Percentiles rank a stretch among this genome's conserved stretches.
phyloP scores from a whole-genome alignment of 53 echinoderm and acorn worm genomes.

The Crossaster papposus region DNA sequence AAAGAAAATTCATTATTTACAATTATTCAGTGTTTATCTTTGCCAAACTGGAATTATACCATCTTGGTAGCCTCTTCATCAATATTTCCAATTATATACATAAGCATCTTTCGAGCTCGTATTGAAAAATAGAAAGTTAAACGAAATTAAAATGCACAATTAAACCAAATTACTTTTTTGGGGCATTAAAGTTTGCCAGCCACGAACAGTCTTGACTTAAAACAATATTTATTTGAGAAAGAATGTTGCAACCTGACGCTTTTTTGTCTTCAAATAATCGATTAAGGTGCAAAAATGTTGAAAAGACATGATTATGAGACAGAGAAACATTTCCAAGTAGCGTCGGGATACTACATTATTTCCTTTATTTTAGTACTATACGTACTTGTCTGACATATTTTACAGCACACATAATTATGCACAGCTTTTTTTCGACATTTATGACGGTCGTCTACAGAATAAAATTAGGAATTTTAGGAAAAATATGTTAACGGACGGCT shows the following conservation, averaged over 20 bases:
- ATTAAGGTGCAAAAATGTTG: too few relatives aligned
- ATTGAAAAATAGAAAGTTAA: background rate
- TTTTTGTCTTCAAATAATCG: too few relatives aligned
- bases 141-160: background rate
- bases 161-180: background rate
- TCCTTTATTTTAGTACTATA: background rate
- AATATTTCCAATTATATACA: background rate
- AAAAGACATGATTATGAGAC: too few relatives aligned
- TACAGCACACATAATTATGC: background rate
- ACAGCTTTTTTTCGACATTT: background rate
- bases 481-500: background rate
- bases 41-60: background rate
- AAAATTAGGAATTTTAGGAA: background rate
- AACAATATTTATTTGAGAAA: too few relatives aligned
- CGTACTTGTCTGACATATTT: background rate
- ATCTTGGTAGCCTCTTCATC: constrained; percentile 24
- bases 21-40: background rate
- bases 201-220: background rate
- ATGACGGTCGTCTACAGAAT: background rate
- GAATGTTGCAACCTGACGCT: too few relatives aligned
- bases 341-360: too few relatives aligned
- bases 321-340: too few relatives aligned
- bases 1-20: background rate
- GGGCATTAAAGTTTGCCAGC: background rate
- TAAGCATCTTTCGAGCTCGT: background rate